Percentiles rank a stretch among this genome's conserved stretches.
Evolutionary conservation across 2,113 vertebrate genomes (phyloP).

Genomic region (Circaetus cinerascens): DNA sequence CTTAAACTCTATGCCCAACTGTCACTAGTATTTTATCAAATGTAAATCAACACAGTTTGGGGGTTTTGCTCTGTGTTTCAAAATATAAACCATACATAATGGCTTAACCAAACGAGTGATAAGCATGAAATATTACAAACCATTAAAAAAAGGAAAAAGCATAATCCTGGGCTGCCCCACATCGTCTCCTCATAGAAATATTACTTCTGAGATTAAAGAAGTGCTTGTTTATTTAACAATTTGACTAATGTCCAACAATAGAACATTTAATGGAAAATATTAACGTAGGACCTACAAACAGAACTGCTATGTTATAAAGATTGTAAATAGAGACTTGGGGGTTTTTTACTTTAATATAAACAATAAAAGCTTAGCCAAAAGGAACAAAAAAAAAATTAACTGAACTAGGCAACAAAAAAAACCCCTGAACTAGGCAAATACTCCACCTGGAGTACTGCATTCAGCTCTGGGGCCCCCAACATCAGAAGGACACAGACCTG

Average conservation of each 20-base stretch:
- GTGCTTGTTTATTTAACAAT: background rate
- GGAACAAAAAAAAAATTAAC: background rate
- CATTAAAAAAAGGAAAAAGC: background rate
- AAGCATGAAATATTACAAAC: slow-evolving; percentile 9
- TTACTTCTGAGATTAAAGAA: background rate
- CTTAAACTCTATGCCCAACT: background rate
- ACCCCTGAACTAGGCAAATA: background rate
- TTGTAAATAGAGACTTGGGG: background rate
- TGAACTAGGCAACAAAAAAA: background rate
- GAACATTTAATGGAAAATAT: background rate
- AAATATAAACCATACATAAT: background rate
- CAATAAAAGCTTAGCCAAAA: background rate
- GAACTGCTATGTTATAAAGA: background rate
- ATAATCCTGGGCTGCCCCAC: background rate
- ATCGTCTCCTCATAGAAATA: background rate
- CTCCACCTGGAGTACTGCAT: too few species aligned
- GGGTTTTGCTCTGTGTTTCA: background rate
- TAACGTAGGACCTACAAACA: background rate
- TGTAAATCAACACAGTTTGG: background rate
- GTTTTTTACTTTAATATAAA: background rate
- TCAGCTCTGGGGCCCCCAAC: too few species aligned
- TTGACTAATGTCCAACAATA: background rate
- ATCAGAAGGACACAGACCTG: too few species aligned
- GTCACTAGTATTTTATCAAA: background rate
- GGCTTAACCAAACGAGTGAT: background rate